Percentiles rank a stretch among this genome's conserved stretches.
Conservation (phyloP, 2,888 invertebrate genomes). For the Biston betularia region DNA sequence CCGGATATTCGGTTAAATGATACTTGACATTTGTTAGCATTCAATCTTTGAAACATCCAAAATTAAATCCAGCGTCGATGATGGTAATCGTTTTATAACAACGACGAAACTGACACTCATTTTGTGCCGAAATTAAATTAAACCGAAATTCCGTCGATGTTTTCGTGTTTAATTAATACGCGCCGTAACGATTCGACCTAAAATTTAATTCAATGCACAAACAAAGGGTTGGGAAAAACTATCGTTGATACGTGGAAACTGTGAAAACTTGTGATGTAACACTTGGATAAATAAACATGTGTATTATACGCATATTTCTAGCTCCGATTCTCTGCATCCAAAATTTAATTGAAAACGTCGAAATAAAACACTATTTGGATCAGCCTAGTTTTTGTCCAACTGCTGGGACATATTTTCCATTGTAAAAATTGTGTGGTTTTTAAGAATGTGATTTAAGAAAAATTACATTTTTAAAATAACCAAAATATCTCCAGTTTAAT, state of each 20-base stretch:
- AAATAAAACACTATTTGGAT: too few relatives aligned
- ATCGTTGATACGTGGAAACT: neutral
- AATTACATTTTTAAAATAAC: too few relatives aligned
- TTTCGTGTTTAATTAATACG: constrained; percentile 37
- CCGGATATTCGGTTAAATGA: too few relatives aligned
- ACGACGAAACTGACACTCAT: constrained; percentile 34
- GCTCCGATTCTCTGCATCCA: too few relatives aligned
- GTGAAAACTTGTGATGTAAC: neutral
- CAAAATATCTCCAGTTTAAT: too few relatives aligned
- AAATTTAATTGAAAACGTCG: too few relatives aligned
- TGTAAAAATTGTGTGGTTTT: too few relatives aligned
- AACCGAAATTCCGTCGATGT: constrained; percentile 36
- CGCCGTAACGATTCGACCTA: constrained; percentile 24
- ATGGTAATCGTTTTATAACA: constrained; percentile 32
- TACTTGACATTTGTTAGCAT: constrained; percentile 8
- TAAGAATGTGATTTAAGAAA: too few relatives aligned
- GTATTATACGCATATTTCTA: too few relatives aligned
- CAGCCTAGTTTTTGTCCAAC: too few relatives aligned
- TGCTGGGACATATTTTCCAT: too few relatives aligned
- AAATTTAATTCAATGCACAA: constrained; percentile 37
- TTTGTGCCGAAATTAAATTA: constrained; percentile 37
- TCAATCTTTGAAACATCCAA: constrained; percentile 8
- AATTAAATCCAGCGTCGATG: constrained; percentile 28
- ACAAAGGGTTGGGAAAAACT: constrained; percentile 19
- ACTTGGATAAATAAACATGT: neutral